These are phyloP conservation scores for Mastacembelus armatus DNA, from an alignment of 2,797 vertebrate genomes.

Conservation along the genomic window DNA sequence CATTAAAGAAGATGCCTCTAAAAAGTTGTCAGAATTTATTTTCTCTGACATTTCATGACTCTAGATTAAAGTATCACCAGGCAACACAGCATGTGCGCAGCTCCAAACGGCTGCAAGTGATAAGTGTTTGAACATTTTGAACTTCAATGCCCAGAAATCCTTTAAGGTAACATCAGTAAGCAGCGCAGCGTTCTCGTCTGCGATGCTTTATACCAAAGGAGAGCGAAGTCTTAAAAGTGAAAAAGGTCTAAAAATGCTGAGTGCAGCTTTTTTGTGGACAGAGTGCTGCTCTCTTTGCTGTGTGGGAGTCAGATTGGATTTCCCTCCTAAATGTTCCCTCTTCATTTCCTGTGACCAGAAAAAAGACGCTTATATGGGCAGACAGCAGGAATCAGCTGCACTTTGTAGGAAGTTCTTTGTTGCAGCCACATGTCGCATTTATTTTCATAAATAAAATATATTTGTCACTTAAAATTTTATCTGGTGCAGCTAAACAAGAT, in stretches of 20 bases:
- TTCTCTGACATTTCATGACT: slow-evolving; percentile 21
- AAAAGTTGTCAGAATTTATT: no score
- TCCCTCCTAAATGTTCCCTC: slow-evolving; percentile 25
- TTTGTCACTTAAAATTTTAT: not conserved
- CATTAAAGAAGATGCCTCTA: not conserved
- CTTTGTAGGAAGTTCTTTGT: slow-evolving; percentile 3
- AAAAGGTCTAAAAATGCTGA: slow-evolving; percentile 41
- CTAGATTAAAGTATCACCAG: slow-evolving; percentile 17
- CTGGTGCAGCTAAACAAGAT: not conserved
- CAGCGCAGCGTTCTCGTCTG: not conserved
- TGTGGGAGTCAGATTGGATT: slow-evolving; percentile 25
- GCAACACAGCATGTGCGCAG: slow-evolving; percentile 32
- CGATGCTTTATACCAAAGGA: slow-evolving; percentile 15
- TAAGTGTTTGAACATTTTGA: slow-evolving; percentile 47
- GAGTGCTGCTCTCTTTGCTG: slow-evolving; percentile 18
- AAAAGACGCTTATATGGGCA: slow-evolving; percentile 5
- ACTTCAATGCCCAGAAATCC: slow-evolving; percentile 38
- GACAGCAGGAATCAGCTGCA: not conserved
- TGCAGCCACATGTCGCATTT: not conserved
- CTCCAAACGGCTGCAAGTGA: slow-evolving; percentile 39
- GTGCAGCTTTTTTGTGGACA: slow-evolving; percentile 31
- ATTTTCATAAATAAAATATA: not conserved
- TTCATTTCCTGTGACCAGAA: slow-evolving; percentile 32
- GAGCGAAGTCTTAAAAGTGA: slow-evolving; percentile 24
- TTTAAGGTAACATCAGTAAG: slow-evolving; percentile 52